Evolutionary conservation across 2,797 vertebrate genomes (phyloP), one percentile per base, ranked within the genome.

Genomic region (Mareca strepera): DNA sequence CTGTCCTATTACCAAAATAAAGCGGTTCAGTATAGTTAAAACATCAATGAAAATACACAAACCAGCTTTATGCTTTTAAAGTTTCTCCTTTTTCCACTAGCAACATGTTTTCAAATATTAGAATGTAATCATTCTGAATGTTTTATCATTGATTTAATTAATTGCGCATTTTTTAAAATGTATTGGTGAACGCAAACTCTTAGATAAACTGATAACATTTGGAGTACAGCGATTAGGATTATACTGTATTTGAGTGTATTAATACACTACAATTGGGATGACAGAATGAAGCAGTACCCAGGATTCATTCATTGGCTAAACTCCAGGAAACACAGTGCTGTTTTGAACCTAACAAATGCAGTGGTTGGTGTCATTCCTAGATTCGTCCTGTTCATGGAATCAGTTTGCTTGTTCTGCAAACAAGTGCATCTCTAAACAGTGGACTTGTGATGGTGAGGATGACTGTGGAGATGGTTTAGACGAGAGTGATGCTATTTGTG

Each of bases 401-500:
- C 99, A 99, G 28, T 99, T 99, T 96, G 98, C 99, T 90, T 99
- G 99, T 93, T 98, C 97, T 88, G 98, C 99, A 91, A 98, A 98
- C 82, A 99, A 99, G 94, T 99, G 99, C 93, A 99, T 99, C 96
- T 98, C 99, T 67, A 98, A 96, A 88, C 98, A 98, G 85, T 99
- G 99, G 99, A 97, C 98, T n/a, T 99, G 99, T 89, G 99, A 99
- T 25, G 99, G 99, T 11, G 98, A 99, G 1, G 98, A 99, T 41
- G 99, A 99, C 93, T 99, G 99, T 22, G 99, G 98, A 3, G 98
- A 99, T 37, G 98, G 98, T 39, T 97, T 98, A 5, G 99, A 99
- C 44, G 99, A 99, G 96, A 99, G 98, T 90, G 98, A 98, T 92
- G 98, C 98, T 77, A 96, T 99, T n/a, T 99, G 99, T 94, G 99